phyloP scores from a whole-genome alignment of 2,888 invertebrate species.

The Aspidiotus destructor region DNA sequence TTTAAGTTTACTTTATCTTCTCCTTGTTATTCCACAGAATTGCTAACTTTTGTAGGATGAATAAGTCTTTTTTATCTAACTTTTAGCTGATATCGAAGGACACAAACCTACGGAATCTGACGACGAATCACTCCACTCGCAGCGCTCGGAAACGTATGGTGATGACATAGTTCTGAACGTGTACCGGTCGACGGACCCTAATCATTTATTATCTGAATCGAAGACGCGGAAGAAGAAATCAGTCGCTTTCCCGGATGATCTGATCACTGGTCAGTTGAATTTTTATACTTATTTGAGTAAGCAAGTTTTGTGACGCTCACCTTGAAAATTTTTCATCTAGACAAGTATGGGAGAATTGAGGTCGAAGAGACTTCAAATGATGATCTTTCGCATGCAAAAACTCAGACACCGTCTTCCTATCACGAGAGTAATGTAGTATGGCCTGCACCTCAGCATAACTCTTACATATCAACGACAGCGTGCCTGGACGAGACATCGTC shows the following conservation, averaged over 20 bases:
- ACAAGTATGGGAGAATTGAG: no score
- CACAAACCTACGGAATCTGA: background rate
- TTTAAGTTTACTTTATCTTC: no score
- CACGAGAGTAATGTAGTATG: background rate
- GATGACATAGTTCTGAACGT: slow-evolving; percentile 9
- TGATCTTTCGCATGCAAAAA: no score
- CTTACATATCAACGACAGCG: slow-evolving; percentile 17
- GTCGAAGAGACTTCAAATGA: no score
- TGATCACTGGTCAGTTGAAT: slow-evolving; percentile 34
- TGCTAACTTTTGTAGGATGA: no score
- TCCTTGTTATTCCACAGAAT: no score
- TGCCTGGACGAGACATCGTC: slow-evolving; percentile 14
- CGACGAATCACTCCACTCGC: slow-evolving; percentile 13
- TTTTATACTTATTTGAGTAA: background rate
- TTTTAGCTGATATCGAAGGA: no score
- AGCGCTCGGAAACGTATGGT: background rate
- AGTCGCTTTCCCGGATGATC: slow-evolving; percentile 35
- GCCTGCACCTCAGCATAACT: slow-evolving; percentile 19
- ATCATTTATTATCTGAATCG: background rate
- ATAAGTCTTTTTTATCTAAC: no score
- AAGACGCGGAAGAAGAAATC: slow-evolving; percentile 25
- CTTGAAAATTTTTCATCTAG: no score
- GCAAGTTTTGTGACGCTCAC: no score
- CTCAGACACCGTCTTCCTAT: no score
- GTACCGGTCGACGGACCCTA: background rate